Conservation (phyloP, 92 coral and sea anemone species). For the Palythoa grandiflora region DNA sequence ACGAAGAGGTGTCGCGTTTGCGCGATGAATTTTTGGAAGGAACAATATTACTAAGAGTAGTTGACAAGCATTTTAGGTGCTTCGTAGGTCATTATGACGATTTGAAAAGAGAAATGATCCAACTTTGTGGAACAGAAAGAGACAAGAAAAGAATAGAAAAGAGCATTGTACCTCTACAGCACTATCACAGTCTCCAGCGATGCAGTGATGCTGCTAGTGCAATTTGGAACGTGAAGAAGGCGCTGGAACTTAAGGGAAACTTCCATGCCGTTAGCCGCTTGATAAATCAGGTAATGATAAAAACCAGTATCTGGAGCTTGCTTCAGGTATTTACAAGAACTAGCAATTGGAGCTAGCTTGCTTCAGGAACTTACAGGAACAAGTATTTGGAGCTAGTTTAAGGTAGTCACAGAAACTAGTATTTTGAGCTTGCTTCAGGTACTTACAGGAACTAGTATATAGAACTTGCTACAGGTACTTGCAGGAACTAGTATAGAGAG, state of each 20-base stretch:
- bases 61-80: slow-evolving; percentile 11
- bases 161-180: background rate
- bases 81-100: slow-evolving; percentile 3
- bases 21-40: slow-evolving; percentile 11
- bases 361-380: too few species aligned
- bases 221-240: slow-evolving; percentile 17
- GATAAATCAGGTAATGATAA: slow-evolving; percentile 20
- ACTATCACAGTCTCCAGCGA: slow-evolving; percentile 17
- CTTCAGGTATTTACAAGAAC: too few species aligned
- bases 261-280: background rate
- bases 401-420: background rate
- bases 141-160: background rate
- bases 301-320: background rate
- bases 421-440: background rate
- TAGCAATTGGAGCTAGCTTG: background rate
- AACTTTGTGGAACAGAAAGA: slow-evolving; percentile 9
- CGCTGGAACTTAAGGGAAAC: slow-evolving; percentile 28
- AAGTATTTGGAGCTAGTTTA: too few species aligned
- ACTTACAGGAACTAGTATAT: too few species aligned
- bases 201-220: slow-evolving; percentile 13
- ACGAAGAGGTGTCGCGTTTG: slow-evolving; percentile 7
- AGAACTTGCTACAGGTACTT: too few species aligned
- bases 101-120: background rate
- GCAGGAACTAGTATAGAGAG: too few species aligned
- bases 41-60: background rate